A percentile compares a stretch with the other conserved stretches of the same genome.
Evolutionary conservation across 2,113 vertebrate genomes (phyloP).

Genomic region (Antennarius striatus): DNA sequence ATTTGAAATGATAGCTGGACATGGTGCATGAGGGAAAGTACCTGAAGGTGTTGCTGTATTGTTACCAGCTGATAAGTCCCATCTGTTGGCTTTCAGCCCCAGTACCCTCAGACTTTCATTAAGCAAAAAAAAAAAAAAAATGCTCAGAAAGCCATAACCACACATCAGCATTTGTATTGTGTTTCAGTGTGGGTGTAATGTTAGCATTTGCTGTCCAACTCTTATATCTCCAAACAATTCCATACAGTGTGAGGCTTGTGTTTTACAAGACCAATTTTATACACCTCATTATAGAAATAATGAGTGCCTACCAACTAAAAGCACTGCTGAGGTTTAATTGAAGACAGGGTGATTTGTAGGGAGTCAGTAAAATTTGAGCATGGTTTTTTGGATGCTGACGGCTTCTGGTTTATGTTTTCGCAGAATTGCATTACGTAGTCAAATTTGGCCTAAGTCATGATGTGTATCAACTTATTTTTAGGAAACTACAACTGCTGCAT

Average conservation of each 20-base stretch:
- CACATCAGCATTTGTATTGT: constrained; percentile 34
- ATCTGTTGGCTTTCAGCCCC: constrained; percentile 44
- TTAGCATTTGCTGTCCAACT: constrained; percentile 22
- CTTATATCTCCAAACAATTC: constrained; percentile 3
- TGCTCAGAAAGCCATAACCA: constrained; percentile 26
- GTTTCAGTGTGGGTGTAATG: background rate
- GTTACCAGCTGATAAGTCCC: constrained; percentile 24
- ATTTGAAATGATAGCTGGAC: constrained; percentile 28
- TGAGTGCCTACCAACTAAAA: background rate
- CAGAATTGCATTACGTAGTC: constrained; percentile 10
- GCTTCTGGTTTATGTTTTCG: background rate
- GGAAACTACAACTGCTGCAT: background rate
- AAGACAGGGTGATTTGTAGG: background rate
- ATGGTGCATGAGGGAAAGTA: constrained; percentile 34
- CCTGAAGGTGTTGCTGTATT: constrained; percentile 34
- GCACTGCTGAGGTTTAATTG: background rate
- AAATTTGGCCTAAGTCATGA: background rate
- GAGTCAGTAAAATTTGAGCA: background rate
- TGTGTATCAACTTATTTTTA: constrained; percentile 8
- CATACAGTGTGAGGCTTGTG: background rate
- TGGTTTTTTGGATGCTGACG: background rate
- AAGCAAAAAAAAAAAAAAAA: background rate
- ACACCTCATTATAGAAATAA: background rate
- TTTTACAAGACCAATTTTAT: constrained; percentile 30
- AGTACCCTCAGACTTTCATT: background rate